Conservation (phyloP, 2,797 vertebrate genomes). For the Pangasius larnaudii region DNA sequence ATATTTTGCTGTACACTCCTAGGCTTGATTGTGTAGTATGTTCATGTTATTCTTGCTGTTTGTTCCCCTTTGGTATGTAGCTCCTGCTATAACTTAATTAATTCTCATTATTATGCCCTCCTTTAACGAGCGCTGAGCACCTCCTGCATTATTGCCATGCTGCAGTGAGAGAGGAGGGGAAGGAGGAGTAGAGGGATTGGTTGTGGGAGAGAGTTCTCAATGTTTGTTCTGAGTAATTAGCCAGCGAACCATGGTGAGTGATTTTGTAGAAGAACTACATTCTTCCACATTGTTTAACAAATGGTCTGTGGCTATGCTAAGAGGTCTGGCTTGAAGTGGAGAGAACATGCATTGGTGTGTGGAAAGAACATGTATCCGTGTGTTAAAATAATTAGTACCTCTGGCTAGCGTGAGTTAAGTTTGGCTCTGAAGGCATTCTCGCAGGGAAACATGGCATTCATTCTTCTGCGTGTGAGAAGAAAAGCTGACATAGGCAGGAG, state of each 20-base stretch:
- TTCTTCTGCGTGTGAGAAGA: no score
- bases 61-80: constrained; percentile 37
- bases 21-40: constrained; percentile 26
- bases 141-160: constrained; percentile 34
- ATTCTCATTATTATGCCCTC: constrained; percentile 48
- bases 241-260: constrained; percentile 21
- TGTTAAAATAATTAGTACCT: constrained; percentile 23
- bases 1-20: background rate
- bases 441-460: background rate
- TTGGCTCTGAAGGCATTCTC: background rate
- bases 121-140: constrained; percentile 12
- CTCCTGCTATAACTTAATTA: constrained; percentile 28
- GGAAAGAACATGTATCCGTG: background rate
- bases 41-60: background rate
- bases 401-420: background rate
- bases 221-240: constrained; percentile 50
- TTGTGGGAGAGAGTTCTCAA: constrained; percentile 10
- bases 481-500: background rate
- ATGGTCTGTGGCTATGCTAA: constrained; percentile 13
- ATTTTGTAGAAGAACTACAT: background rate
- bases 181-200: background rate
- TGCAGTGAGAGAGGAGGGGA: constrained; percentile 2
- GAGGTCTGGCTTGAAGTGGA: background rate
- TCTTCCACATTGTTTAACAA: constrained; percentile 30
- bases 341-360: background rate